Evolutionary conservation across 1,140 invertebrate genomes (phyloP), one percentile per base, ranked within the genome.

Genomic region (Drosophila lowei): DNA sequence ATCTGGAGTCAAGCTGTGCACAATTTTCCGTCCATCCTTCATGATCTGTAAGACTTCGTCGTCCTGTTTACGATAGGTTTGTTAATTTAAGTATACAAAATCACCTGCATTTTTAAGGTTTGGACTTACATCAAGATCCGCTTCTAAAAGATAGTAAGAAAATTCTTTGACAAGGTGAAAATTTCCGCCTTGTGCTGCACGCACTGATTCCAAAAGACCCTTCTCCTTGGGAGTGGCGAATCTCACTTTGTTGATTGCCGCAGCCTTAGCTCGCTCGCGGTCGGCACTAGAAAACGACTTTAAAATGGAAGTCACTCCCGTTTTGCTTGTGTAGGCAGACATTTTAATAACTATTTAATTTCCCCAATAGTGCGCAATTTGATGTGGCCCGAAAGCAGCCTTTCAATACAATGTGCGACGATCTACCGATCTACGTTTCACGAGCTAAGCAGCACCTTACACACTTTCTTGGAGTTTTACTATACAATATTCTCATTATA

Each of bases 21-120:
- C 92, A 81, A 94, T 93, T 65, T 93, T 91, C 46, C 91, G 92
- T 7, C 93, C 92, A 90, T 94, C 93, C 46, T 80, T 83, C 9
- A 95, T 67, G 23, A 95, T 83, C 6, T 91, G 71, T 4, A 92
- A 71, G 41, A 95, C 91, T 61, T 95, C 94, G 11, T 83, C 77
- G 88, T 95, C 94, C 92, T 94, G 44, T 30, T 18, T 56, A 71
- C 34, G 9, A 44, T 44, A 21, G 6, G 30, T 16, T 30, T n/a
- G 7, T 11, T 43, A 0, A 46, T 47, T 41, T 58, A 11, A 42
- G 34, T 58, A 57, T 42, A 46, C 21, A 16, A 16, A 42, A 49
- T 25, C 16, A 4, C 6, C 6, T 49, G 2, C 2, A 47, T 23
- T 25, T 18, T 0, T 7, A 9, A 18, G 55, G 1, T 48, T 4